A percentile compares a stretch with the other conserved stretches of the same genome.
phyloP scores from a whole-genome alignment of 2,113 vertebrate species.

The Corythornis cristatus region DNA sequence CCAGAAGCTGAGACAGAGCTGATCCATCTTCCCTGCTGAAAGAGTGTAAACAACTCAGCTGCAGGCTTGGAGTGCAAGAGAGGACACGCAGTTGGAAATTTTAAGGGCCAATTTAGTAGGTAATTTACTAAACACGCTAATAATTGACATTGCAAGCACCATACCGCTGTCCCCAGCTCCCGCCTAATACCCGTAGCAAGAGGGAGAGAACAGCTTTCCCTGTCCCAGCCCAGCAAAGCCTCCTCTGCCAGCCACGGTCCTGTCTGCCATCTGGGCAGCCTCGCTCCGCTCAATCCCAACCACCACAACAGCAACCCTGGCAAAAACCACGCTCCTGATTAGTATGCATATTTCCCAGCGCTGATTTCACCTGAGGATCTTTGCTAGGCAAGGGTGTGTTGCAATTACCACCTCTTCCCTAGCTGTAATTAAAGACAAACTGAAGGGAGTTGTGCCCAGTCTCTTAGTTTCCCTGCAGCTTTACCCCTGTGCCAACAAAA shows the following conservation, averaged over 20 bases:
- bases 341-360: slow-evolving; percentile 44
- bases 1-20: not conserved
- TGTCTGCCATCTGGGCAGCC: slow-evolving; percentile 10
- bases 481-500: slow-evolving; percentile 39
- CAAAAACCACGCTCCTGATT: slow-evolving; percentile 25
- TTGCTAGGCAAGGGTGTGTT: slow-evolving; percentile 35
- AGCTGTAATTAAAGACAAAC: slow-evolving; percentile 74
- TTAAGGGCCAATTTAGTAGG: slow-evolving; percentile 75
- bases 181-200: slow-evolving; percentile 18
- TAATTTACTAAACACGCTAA: slow-evolving; percentile 74
- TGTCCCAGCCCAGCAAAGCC: not conserved
- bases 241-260: slow-evolving; percentile 3
- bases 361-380: slow-evolving; percentile 49
- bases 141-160: slow-evolving; percentile 63
- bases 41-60: slow-evolving; percentile 27
- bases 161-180: slow-evolving; percentile 38
- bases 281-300: not conserved
- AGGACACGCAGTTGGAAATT: slow-evolving; percentile 66
- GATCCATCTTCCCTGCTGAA: not conserved
- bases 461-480: slow-evolving; percentile 56
- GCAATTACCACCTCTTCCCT: slow-evolving; percentile 57
- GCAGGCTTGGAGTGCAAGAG: slow-evolving; percentile 17
- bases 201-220: slow-evolving; percentile 10
- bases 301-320: slow-evolving; percentile 20
- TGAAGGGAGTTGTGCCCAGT: slow-evolving; percentile 61